Evolutionary conservation across 2,113 vertebrate species (phyloP).

Genomic region (Daboia siamensis): DNA sequence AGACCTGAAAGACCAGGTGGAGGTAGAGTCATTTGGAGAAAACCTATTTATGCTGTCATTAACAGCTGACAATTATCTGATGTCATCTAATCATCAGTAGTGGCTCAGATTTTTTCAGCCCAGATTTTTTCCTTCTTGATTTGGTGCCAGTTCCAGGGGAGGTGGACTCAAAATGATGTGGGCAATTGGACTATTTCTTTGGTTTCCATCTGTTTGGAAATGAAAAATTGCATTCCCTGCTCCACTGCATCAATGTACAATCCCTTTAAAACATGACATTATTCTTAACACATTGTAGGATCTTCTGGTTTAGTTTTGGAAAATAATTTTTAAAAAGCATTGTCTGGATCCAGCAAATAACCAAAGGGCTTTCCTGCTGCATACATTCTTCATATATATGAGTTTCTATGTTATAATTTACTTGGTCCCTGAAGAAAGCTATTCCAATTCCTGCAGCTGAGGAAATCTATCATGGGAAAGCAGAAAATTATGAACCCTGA

Average conservation of each 20-base stretch:
- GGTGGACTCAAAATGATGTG: neutral
- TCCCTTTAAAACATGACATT: neutral
- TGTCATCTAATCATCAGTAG: neutral
- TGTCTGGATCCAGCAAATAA: neutral
- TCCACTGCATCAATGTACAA: neutral
- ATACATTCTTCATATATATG: neutral
- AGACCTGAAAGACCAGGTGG: neutral
- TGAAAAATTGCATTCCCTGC: neutral
- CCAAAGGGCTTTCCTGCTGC: neutral
- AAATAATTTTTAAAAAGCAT: neutral
- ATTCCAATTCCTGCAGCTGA: neutral
- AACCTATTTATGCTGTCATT: neutral
- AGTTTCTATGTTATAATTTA: neutral
- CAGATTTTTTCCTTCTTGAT: neutral
- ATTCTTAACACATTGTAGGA: neutral
- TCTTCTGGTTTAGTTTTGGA: neutral
- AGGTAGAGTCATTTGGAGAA: neutral
- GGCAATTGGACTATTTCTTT: neutral
- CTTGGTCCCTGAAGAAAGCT: neutral
- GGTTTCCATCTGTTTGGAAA: neutral
- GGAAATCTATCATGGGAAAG: neutral
- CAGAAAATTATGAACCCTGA: neutral
- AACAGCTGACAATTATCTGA: neutral
- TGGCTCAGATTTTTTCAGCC: neutral
- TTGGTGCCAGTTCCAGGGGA: too few relatives aligned